phyloP scores from a whole-genome alignment of 30 jellyfish, hydroid and myxozoan species.

The Cassiopea andromeda region DNA sequence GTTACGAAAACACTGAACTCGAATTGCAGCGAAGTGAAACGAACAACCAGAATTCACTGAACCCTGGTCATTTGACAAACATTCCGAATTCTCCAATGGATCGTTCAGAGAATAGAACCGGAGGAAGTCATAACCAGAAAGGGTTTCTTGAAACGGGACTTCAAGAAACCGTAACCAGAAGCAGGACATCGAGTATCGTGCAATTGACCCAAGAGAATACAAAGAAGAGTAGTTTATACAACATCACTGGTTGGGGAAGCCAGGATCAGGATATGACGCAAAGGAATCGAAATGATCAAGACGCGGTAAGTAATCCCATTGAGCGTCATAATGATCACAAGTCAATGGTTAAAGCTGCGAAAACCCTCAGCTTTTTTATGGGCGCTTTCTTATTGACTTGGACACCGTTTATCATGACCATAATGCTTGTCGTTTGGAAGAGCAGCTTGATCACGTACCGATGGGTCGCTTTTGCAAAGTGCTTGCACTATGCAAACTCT shows the following conservation, averaged over 20 bases:
- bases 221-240: background rate
- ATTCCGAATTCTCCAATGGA: background rate
- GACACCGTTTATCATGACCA: slow-evolving; percentile 68
- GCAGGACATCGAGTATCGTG: slow-evolving; percentile 5
- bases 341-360: slow-evolving; percentile 69
- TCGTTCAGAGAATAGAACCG: background rate
- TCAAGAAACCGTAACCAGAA: too few species aligned
- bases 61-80: background rate
- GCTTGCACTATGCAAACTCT: slow-evolving; percentile 55
- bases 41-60: background rate
- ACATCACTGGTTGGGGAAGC: background rate
- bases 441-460: background rate
- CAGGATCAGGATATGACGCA: background rate
- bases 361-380: slow-evolving; percentile 41
- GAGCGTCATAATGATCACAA: background rate
- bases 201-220: background rate
- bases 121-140: background rate
- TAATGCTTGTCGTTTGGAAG: slow-evolving; percentile 33
- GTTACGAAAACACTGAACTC: background rate
- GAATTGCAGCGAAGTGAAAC: background rate
- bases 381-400: slow-evolving; percentile 60
- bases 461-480: slow-evolving; percentile 17
- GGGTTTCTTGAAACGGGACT: background rate
- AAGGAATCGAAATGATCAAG: background rate
- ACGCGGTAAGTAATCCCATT: background rate